phyloP scores from a whole-genome alignment of 30 jellyfish, hydroid and myxozoan species.

The Haliclystus octoradiatus region DNA sequence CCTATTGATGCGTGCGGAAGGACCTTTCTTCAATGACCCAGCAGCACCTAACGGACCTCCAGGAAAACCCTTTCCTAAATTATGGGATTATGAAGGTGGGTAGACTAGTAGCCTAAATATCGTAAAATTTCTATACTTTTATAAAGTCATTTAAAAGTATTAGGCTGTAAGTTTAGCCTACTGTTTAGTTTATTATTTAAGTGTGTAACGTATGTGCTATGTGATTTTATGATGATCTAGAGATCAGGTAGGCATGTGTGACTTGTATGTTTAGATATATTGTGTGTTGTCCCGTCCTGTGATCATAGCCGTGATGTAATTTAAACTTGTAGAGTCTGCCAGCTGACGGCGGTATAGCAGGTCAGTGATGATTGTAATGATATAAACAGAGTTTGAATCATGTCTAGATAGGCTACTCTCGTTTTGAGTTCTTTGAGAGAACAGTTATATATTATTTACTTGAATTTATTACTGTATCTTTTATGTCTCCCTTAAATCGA shows the following conservation, averaged over 20 bases:
- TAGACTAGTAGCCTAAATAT: not conserved
- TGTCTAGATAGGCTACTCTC: not conserved
- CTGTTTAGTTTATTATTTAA: too few species aligned
- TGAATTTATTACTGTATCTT: not conserved
- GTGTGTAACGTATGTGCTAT: too few species aligned
- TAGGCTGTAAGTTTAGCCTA: not conserved
- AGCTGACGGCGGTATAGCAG: too few species aligned
- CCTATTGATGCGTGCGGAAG: constrained; percentile 28
- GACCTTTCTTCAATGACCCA: constrained; percentile 77
- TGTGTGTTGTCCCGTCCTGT: too few species aligned
- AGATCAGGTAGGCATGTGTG: too few species aligned
- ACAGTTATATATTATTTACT: too few species aligned
- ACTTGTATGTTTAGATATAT: too few species aligned
- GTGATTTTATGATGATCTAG: too few species aligned
- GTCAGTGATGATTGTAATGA: not conserved
- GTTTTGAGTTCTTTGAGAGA: not conserved
- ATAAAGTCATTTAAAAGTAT: not conserved
- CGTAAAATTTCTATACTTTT: not conserved
- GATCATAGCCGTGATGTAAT: too few species aligned
- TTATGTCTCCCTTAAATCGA: too few species aligned
- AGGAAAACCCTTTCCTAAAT: constrained; percentile 70
- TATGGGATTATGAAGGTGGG: constrained; percentile 92
- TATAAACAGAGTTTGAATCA: not conserved
- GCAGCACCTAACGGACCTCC: constrained; percentile 77
- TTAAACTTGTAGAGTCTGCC: too few species aligned